Conservation (phyloP, 1,140 invertebrate genomes). For the Spodoptera frugiperda region DNA sequence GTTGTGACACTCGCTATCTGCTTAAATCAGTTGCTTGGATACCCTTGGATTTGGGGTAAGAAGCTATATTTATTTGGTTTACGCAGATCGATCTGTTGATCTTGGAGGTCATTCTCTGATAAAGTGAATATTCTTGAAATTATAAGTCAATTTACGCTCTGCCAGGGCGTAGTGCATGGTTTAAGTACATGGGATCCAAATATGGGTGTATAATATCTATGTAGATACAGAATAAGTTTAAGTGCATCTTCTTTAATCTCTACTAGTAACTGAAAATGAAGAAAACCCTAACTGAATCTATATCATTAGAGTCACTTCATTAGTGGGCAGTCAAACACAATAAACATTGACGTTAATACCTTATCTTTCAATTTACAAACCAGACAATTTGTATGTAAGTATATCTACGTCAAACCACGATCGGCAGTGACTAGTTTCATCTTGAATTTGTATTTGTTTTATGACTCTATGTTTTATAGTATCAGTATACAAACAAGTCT, state of each 20-base stretch:
- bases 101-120: not conserved
- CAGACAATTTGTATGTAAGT: not conserved
- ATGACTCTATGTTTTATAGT: not conserved
- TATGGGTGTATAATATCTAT: not conserved
- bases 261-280: no score
- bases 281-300: no score
- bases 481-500: no score
- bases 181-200: no score
- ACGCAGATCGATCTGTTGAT: not conserved
- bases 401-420: not conserved
- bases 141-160: not conserved
- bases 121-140: no score
- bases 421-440: not conserved
- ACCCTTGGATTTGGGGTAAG: constrained; percentile 81
- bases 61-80: constrained; percentile 1
- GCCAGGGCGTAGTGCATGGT: not conserved
- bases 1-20: constrained; percentile 65
- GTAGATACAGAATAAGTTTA: no score
- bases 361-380: not conserved
- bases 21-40: constrained; percentile 67
- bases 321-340: not conserved
- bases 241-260: no score
- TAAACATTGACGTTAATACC: not conserved
- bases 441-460: not conserved
- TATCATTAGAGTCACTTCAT: no score